These are phyloP conservation scores for Halcyon leucocephala DNA, from an alignment of 2,797 vertebrate species.

Conservation along the genomic window DNA sequence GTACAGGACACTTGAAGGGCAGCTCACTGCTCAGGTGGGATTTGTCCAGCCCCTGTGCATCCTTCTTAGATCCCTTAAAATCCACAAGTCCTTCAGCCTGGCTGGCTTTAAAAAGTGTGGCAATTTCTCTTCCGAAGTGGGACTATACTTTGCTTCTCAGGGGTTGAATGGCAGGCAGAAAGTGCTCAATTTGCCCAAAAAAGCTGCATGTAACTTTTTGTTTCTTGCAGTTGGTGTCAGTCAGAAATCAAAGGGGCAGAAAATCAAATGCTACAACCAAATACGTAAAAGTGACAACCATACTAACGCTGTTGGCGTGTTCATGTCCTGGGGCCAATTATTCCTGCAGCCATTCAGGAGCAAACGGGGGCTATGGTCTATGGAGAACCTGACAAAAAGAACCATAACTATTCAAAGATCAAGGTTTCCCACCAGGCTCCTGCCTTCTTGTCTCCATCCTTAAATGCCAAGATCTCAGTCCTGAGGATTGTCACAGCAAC, in stretches of 20 bases:
- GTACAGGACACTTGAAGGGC: neutral
- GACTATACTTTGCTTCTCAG: neutral
- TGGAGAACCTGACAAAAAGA: neutral
- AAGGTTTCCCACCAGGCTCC: neutral
- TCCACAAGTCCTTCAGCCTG: neutral
- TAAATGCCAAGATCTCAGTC: neutral
- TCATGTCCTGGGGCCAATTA: rapidly evolving
- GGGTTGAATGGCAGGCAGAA: neutral
- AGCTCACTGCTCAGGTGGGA: neutral
- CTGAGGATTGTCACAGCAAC: neutral
- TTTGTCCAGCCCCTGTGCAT: neutral
- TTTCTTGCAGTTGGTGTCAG: neutral
- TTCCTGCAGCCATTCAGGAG: neutral
- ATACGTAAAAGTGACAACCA: neutral
- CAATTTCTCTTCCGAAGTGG: neutral
- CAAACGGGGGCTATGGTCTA: rapidly evolving
- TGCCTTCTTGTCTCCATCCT: neutral
- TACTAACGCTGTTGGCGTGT: rapidly evolving
- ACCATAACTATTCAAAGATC: neutral
- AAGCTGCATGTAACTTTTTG: neutral
- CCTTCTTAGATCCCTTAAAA: neutral
- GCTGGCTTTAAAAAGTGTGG: neutral
- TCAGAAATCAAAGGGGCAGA: neutral
- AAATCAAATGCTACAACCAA: neutral
- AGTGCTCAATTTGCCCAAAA: neutral